A percentile compares a stretch with the other conserved stretches of the same genome.
These are phyloP conservation scores for Amniataba percoides DNA, from an alignment of 2,797 vertebrate species.

Conservation along the genomic window DNA sequence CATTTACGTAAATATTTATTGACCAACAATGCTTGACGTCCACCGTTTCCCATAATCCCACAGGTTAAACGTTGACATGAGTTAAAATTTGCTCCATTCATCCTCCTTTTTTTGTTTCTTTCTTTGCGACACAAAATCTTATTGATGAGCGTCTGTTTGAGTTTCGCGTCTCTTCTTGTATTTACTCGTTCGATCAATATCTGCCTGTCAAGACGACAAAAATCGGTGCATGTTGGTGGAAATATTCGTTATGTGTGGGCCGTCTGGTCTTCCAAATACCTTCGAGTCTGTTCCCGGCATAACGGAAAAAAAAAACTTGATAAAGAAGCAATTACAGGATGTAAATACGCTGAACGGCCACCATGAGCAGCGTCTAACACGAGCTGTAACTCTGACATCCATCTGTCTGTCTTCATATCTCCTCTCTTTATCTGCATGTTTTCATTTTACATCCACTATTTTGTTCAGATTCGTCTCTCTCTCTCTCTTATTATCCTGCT, in stretches of 20 bases:
- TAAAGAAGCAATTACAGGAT: background rate
- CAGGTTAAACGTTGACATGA: too few relatives aligned
- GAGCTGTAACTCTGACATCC: background rate
- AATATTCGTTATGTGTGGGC: background rate
- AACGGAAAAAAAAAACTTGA: background rate
- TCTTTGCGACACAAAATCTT: too few relatives aligned
- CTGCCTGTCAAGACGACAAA: background rate
- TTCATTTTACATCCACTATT: slow-evolving; percentile 5
- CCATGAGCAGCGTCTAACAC: background rate
- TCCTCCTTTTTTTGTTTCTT: background rate
- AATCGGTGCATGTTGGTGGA: background rate
- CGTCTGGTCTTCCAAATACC: background rate
- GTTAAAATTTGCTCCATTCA: too few relatives aligned
- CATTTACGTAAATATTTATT: too few relatives aligned
- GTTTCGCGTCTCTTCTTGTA: too few relatives aligned
- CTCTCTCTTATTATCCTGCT: slow-evolving; percentile 27
- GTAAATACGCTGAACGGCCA: background rate
- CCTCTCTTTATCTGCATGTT: background rate
- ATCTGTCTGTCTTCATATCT: background rate
- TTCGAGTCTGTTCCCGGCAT: background rate
- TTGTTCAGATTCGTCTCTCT: background rate
- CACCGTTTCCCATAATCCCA: too few relatives aligned
- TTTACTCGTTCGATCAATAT: background rate
- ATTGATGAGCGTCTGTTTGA: too few relatives aligned
- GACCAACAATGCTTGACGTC: too few relatives aligned